A percentile compares a stretch with the other conserved stretches of the same genome.
phyloP scores from a whole-genome alignment of 1,140 invertebrate species.

The Aphelenchoides besseyi region DNA sequence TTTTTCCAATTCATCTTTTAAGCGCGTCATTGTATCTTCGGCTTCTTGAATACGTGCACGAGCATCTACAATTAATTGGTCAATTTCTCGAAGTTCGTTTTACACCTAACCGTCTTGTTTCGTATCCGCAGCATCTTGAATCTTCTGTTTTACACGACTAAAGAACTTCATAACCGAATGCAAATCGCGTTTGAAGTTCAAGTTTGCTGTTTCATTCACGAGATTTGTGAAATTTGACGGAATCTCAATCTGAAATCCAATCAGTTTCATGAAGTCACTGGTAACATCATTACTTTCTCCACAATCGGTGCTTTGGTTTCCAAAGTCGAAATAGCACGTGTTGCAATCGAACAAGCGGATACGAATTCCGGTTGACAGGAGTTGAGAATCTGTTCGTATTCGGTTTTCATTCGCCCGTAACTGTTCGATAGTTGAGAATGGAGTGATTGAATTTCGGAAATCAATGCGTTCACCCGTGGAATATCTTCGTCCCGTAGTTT shows the following conservation, averaged over 20 bases:
- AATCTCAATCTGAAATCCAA: not conserved
- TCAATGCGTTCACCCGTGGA: conserved; percentile 13
- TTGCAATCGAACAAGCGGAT: not conserved
- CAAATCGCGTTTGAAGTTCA: conserved; percentile 2
- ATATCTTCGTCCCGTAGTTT: conserved; percentile 4
- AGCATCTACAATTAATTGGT: conserved; percentile 11
- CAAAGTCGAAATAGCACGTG: not conserved
- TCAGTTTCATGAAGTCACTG: not conserved
- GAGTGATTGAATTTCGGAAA: conserved; percentile 18
- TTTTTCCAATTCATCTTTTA: conserved; percentile 20
- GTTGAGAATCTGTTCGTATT: not conserved
- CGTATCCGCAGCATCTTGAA: conserved; percentile 5
- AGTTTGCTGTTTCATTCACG: not conserved
- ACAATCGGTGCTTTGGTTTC: not conserved
- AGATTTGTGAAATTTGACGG: not conserved
- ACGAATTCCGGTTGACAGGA: not conserved
- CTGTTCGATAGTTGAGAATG: conserved; percentile 18
- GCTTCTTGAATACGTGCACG: conserved; percentile 14
- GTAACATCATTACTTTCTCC: not conserved
- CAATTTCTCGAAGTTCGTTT: not conserved
- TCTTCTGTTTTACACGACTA: not conserved
- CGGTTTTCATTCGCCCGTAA: not conserved
- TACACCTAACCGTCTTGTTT: conserved; percentile 1
- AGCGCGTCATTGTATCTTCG: not conserved
- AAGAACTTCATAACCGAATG: not conserved